Percentiles rank a stretch among this genome's conserved stretches.
phyloP scores from a whole-genome alignment of 2,113 vertebrate genomes.

The Platysteira castanea region DNA sequence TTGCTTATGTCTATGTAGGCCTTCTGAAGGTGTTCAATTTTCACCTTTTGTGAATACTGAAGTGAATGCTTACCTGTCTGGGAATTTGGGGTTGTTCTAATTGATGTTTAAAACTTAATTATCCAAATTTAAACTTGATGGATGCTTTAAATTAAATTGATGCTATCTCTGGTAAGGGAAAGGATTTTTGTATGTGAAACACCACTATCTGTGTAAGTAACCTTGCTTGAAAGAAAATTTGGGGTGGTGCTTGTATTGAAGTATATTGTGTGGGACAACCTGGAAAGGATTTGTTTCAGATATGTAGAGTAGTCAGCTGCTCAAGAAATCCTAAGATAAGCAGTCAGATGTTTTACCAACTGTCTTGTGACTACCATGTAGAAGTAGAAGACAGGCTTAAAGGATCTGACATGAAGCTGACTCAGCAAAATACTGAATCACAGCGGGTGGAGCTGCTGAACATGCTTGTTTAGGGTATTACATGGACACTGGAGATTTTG shows the following conservation, averaged over 20 bases:
- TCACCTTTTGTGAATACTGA: rapidly evolving
- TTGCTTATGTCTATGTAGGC: rapidly evolving
- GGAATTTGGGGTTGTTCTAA: neutral
- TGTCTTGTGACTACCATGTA: neutral
- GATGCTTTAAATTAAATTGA: neutral
- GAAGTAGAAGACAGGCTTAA: neutral
- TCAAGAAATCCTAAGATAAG: neutral
- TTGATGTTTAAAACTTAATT: neutral
- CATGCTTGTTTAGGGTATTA: neutral
- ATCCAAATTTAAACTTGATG: neutral
- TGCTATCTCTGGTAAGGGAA: neutral
- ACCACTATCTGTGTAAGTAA: neutral
- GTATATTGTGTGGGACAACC: neutral
- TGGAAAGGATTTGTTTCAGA: neutral
- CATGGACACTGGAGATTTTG: neutral
- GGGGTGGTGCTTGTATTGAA: neutral
- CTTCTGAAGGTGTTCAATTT: neutral
- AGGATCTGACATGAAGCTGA: neutral
- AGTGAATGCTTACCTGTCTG: neutral
- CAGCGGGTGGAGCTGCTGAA: neutral
- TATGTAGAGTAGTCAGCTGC: neutral
- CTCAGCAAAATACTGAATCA: neutral
- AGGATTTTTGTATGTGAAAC: neutral
- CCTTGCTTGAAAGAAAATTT: neutral
- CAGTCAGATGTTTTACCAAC: neutral